These are phyloP conservation scores for Ennomos erosarius DNA, from an alignment of 2,888 invertebrate species.

Conservation along the genomic window DNA sequence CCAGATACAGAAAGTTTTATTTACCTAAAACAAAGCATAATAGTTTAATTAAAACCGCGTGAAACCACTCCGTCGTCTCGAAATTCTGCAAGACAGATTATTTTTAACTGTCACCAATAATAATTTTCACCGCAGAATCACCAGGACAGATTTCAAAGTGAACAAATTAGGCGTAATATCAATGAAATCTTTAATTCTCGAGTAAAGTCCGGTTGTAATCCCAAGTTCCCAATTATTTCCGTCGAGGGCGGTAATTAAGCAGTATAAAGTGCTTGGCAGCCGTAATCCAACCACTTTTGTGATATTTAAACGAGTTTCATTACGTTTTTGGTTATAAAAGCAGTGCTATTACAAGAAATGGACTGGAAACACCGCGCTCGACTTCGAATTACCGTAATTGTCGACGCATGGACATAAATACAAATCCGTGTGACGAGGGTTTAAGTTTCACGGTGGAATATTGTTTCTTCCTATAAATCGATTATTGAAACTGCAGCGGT, in stretches of 20 bases:
- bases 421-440: slow-evolving; percentile 48
- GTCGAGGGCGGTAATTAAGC: slow-evolving; percentile 81
- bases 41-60: too few relatives aligned
- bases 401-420: slow-evolving; percentile 64
- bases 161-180: slow-evolving; percentile 39
- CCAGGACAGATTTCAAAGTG: slow-evolving; percentile 29
- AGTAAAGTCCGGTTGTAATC: slow-evolving; percentile 73
- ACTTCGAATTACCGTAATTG: slow-evolving; percentile 77
- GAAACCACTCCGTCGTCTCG: not conserved
- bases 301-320: slow-evolving; percentile 83
- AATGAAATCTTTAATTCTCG: slow-evolving; percentile 60
- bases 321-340: slow-evolving; percentile 81
- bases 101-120: slow-evolving; percentile 24
- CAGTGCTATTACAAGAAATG: slow-evolving; percentile 78
- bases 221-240: slow-evolving; percentile 82
- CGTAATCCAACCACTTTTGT: slow-evolving; percentile 82
- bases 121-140: slow-evolving; percentile 13
- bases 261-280: slow-evolving; percentile 77
- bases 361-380: slow-evolving; percentile 80
- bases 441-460: slow-evolving; percentile 43
- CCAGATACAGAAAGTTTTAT: too few relatives aligned
- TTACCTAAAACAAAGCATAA: too few relatives aligned
- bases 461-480: not conserved
- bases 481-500: too few relatives aligned
- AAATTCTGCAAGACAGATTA: slow-evolving; percentile 20